phyloP scores from a whole-genome alignment of 2,888 invertebrate species.

The Microplitis manilae region DNA sequence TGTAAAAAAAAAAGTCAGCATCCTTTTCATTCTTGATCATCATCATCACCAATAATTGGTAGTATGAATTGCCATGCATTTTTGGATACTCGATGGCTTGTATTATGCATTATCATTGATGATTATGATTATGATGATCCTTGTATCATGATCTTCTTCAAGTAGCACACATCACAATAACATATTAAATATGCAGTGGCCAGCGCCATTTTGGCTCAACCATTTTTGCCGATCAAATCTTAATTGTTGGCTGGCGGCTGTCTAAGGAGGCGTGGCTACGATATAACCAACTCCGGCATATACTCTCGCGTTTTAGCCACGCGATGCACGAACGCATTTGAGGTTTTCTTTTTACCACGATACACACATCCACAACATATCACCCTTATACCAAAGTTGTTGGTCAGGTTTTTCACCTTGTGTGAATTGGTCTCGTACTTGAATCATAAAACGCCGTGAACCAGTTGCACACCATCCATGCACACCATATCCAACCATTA shows the following conservation, averaged over 20 bases:
- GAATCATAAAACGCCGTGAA: constrained; percentile 26
- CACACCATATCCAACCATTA: not conserved
- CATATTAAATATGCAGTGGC: constrained; percentile 70
- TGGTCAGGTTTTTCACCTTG: constrained; percentile 44
- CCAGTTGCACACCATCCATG: not conserved
- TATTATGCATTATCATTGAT: not conserved
- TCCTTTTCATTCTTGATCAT: not conserved
- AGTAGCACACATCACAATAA: constrained; percentile 37
- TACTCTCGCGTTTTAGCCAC: constrained; percentile 66
- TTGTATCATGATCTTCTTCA: constrained; percentile 13
- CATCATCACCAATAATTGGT: not conserved
- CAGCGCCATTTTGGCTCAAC: constrained; percentile 71
- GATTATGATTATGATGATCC: constrained; percentile 7
- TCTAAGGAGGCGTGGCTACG: constrained; percentile 70
- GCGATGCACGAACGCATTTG: constrained; percentile 69
- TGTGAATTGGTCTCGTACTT: constrained; percentile 39
- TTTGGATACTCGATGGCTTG: not conserved
- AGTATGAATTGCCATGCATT: not conserved
- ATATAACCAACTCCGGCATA: constrained; percentile 54
- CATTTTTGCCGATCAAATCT: constrained; percentile 73
- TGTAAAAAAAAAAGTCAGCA: not conserved
- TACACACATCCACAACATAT: not conserved
- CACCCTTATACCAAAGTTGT: constrained; percentile 20
- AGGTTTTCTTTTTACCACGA: constrained; percentile 57
- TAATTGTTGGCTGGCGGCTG: constrained; percentile 72